phyloP scores from a whole-genome alignment of 2,797 vertebrate genomes.

The Syndactyla subalaris region DNA sequence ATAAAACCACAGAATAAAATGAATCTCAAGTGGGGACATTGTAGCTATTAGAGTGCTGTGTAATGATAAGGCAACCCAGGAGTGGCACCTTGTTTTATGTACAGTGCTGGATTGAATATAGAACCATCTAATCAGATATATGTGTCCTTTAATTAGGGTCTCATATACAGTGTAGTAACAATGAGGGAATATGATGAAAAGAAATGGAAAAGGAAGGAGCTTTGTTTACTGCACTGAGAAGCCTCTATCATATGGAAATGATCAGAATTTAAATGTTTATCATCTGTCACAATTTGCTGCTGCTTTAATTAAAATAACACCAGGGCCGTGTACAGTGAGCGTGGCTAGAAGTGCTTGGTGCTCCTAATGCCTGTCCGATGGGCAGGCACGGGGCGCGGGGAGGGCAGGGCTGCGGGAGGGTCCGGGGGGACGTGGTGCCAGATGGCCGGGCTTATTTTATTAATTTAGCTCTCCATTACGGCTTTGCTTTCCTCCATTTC shows the following conservation, averaged over 20 bases:
- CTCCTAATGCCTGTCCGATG: constrained; percentile 46
- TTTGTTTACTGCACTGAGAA: not conserved
- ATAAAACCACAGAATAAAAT: not conserved
- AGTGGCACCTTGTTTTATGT: not conserved
- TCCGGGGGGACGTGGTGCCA: constrained; percentile 59
- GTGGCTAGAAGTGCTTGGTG: not conserved
- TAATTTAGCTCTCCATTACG: constrained; percentile 49
- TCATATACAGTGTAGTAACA: not conserved
- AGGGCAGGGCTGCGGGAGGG: constrained; percentile 2
- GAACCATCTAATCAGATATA: not conserved
- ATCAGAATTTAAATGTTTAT: constrained; percentile 26
- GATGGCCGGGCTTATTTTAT: constrained; percentile 68
- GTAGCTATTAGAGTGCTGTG: not conserved
- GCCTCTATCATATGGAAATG: constrained; percentile 3
- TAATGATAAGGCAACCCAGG: not conserved
- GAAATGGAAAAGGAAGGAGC: not conserved
- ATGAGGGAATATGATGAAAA: constrained; percentile 3
- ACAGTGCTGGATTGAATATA: not conserved
- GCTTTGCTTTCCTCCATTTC: constrained; percentile 22
- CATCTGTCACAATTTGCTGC: constrained; percentile 32
- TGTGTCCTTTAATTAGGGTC: not conserved
- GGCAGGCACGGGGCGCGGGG: not conserved
- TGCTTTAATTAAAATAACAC: constrained; percentile 46
- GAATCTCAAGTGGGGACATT: not conserved
- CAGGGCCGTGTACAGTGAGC: not conserved